A percentile compares a stretch with the other conserved stretches of the same genome.
These are phyloP conservation scores for Thymelicus lineola DNA, from an alignment of 2,888 invertebrate genomes.

Conservation along the genomic window DNA sequence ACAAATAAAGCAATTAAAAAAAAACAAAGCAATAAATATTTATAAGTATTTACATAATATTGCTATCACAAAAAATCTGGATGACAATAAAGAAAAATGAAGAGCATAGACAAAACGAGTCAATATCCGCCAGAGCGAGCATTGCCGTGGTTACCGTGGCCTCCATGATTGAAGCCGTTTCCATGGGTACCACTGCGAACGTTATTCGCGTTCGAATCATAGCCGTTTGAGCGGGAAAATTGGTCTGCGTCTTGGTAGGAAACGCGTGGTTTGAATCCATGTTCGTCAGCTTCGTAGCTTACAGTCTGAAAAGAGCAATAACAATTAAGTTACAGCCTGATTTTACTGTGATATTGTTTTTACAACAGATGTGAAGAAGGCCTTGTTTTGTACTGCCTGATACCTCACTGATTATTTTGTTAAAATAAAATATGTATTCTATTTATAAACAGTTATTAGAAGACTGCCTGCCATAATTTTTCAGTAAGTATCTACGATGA, in stretches of 20 bases:
- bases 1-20: not conserved
- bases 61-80: conserved; percentile 1
- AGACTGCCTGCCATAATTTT: too few species aligned
- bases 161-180: conserved; percentile 47
- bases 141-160: conserved; percentile 44
- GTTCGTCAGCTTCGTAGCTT: conserved; percentile 88
- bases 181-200: conserved; percentile 50
- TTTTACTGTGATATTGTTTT: too few species aligned
- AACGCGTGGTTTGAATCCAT: conserved; percentile 88
- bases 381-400: too few species aligned
- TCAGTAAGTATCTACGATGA: too few species aligned
- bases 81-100: not conserved
- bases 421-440: too few species aligned
- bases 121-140: conserved; percentile 47
- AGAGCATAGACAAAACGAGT: conserved; percentile 25
- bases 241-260: conserved; percentile 86
- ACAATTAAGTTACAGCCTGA: not conserved
- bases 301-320: conserved; percentile 78
- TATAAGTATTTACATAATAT: not conserved
- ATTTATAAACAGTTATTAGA: too few species aligned
- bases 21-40: conserved; percentile 20
- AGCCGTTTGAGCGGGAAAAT: conserved; percentile 59
- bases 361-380: too few species aligned
- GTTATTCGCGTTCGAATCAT: conserved; percentile 65
- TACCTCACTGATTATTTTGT: too few species aligned